Base-by-base conservation (phyloP, 2,888 invertebrate species). In the Sericinus montela region DNA sequence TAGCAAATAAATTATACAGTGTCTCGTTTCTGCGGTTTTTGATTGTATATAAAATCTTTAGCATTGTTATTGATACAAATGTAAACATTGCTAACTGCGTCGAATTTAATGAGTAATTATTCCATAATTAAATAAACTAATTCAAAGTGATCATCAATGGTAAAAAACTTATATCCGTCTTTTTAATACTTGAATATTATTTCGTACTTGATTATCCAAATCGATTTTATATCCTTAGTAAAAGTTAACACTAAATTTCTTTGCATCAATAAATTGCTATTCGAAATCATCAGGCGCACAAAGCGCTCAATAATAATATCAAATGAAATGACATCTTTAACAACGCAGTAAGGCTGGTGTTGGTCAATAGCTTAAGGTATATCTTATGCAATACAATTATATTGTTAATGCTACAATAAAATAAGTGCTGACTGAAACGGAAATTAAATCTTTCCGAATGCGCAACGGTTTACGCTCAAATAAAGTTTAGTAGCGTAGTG, bases 401-500 rank as follows among this genome's bases (percentile, higher is more conserved):
- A 68, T 68, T 63, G 69, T 78, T 79, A 78, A 81, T 73, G 75
- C 55, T 56, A 51, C 61, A 71, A 73, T 80, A 81, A 81, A 81
- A 80, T 80, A 78, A 78, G 75, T 72, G 80, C 80, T 77, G 80
- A 79, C 75, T 70, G 71, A 68, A 72, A 66, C 58, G 70, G 69
- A 71, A 80, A 78, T 80, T 76, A 79, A 80, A 78, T 76, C 67
- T 72, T 68, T 72, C 66, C 67, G 66, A 65, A 78, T 75, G 75
- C 70, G 72, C 69, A 69, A 60, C 56, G 64, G 67, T 78, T 80
- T 74, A 82, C 67, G 75, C 69, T 65, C 64, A 59, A 72, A 78
- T 80, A 79, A 81, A 79, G 63, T 70, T 72, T 69, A 67, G 67
- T 71, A 63, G 58, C 48, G 15, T 68, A 73, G 66, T 71, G 70